Conservation (phyloP, 2,113 vertebrate genomes). For the sheep (Ovis aries) region DNA sequence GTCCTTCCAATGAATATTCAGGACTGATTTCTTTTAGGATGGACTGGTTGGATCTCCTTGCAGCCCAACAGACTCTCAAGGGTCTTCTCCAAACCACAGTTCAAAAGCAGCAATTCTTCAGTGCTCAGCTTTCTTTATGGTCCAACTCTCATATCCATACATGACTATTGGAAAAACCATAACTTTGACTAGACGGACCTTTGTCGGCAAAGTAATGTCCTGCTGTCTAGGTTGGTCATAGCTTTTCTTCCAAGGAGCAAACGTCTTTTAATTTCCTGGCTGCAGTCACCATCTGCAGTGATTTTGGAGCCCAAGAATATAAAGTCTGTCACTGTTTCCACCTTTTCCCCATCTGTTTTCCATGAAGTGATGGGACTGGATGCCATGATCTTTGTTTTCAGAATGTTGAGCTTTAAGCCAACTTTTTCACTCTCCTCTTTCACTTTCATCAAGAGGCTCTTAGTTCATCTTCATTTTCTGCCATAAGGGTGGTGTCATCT, state of each 20-base stretch:
- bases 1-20: neutral
- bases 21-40: neutral
- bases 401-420: neutral
- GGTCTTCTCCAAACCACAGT: neutral
- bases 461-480: neutral
- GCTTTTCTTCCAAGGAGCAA: neutral
- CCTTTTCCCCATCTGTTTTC: neutral
- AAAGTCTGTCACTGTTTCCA: neutral
- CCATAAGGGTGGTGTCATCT: neutral
- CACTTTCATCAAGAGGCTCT: neutral
- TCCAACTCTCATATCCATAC: neutral
- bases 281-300: neutral
- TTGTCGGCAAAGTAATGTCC: neutral
- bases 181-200: neutral
- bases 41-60: neutral
- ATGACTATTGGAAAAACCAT: neutral
- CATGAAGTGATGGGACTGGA: neutral
- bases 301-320: neutral
- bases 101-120: neutral
- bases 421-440: neutral
- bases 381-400: neutral
- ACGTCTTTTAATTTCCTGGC: neutral
- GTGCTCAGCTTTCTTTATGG: fast-evolving
- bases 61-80: neutral
- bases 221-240: neutral